Evolutionary conservation across 1,140 invertebrate species (phyloP), one percentile per base, ranked within the genome.

Genomic region (Belonocnema kinseyi): DNA sequence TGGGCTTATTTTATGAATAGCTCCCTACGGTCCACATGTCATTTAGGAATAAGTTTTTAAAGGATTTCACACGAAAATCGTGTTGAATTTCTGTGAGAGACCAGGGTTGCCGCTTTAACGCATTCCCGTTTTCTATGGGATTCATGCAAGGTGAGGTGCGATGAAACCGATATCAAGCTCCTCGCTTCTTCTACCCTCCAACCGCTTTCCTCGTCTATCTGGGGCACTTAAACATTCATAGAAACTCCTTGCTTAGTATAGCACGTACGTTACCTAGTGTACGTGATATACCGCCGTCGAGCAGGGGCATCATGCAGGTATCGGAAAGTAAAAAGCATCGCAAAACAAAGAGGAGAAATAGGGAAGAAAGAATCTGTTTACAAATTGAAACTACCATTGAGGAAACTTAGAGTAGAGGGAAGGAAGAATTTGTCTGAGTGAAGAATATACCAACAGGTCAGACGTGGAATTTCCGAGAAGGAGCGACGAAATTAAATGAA

Each of bases 71-170:
- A 40, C 40, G 58, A 66, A 66, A 66, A 66, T 66, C 58, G 58
- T 66, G 40, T 21, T 66, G 21, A 66, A 66, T 66, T 66, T 66
- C 58, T 76, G 72, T 72, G 51, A 50, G 40, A 40, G 50, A 50
- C 58, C 74, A 50, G 71, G 74, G 78, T 76, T 72, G 58, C 75
- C 74, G 74, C 77, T 33, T 80, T 81, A 78, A 84, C 61, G 53
- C 74, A 84, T 82, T 82, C 81, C 78, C 83, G 83, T 84, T 82
- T 82, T 73, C 74, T 82, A 84, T 82, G 70, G 77, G 56, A 77
- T 74, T 11, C 72, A 56, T 54, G n/a, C 46, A 50, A 56, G 53
- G 70, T 72, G 46, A 66, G 74, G 40, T 33, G 58, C 58, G 58
- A 66, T 66, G 58, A 66, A 66, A 66, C 21, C 58, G 58, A 66